Percentiles rank a stretch among this genome's conserved stretches.
Evolutionary conservation across 2,797 vertebrate species (phyloP).

Genomic region (Peromyscus eremicus): DNA sequence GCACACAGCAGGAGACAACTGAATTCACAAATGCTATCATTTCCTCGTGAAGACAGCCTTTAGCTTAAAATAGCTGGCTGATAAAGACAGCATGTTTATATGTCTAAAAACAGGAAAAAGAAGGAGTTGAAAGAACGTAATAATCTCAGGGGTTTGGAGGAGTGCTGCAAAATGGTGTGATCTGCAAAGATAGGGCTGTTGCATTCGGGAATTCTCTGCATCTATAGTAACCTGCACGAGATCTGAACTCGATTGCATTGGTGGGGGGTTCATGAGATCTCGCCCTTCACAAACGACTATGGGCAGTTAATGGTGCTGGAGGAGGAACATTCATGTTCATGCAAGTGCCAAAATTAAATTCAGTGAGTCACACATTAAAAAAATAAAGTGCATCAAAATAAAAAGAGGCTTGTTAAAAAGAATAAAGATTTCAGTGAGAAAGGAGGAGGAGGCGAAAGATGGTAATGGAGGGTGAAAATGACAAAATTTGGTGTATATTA

Average conservation of each 20-base stretch:
- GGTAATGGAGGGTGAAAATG: background rate
- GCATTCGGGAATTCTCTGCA: background rate
- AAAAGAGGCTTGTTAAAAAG: background rate
- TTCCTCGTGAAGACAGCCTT: background rate
- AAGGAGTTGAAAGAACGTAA: background rate
- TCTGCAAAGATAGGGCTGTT: background rate
- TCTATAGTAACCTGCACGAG: background rate
- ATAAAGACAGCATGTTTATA: background rate
- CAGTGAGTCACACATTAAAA: background rate
- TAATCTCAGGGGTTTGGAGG: no score
- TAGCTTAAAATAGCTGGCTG: background rate
- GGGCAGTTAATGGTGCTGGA: background rate
- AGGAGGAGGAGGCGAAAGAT: background rate
- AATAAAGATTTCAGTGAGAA: background rate
- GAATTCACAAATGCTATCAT: background rate
- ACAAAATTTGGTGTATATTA: background rate
- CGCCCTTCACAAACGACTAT: background rate
- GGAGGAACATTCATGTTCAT: background rate
- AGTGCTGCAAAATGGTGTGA: background rate
- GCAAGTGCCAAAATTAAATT: background rate
- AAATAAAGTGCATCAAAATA: background rate
- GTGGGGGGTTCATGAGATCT: background rate
- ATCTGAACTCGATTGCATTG: background rate
- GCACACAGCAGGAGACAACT: background rate
- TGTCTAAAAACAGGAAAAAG: background rate